Percentiles rank a stretch among this genome's conserved stretches.
phyloP scores from a whole-genome alignment of 2,888 invertebrate genomes.

The Ennomos fuscantarius region DNA sequence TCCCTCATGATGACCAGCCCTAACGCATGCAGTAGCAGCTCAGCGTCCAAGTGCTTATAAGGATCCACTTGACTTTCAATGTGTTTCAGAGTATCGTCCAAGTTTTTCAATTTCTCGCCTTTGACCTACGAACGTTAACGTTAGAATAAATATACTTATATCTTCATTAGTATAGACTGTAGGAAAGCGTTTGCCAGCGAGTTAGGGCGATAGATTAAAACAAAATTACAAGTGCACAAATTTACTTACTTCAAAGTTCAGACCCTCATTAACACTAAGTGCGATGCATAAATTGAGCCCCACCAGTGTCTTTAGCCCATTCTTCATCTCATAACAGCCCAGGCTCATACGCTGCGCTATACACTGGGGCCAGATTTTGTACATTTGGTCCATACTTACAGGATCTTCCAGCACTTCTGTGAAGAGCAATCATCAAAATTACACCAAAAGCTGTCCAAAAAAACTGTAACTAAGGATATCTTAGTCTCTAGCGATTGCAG shows the following conservation, averaged over 20 bases:
- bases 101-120: constrained; percentile 60
- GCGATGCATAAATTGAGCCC: constrained; percentile 65
- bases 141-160: not conserved
- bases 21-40: constrained; percentile 54
- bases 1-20: constrained; percentile 65
- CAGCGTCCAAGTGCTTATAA: constrained; percentile 53
- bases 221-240: not conserved
- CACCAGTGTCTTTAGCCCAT: constrained; percentile 55
- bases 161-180: not conserved
- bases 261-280: constrained; percentile 38
- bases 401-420: constrained; percentile 55
- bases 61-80: constrained; percentile 48
- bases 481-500: too few species aligned
- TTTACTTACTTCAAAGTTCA: constrained; percentile 41
- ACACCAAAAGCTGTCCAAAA: not conserved
- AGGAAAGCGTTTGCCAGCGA: too few species aligned
- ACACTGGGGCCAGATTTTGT: constrained; percentile 54
- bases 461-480: too few species aligned
- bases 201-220: not conserved
- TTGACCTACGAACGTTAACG: constrained; percentile 46
- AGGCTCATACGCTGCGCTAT: constrained; percentile 58
- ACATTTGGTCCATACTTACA: constrained; percentile 50
- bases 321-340: constrained; percentile 60
- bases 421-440: not conserved
- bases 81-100: constrained; percentile 51